Conservation (phyloP, 2,797 vertebrate species). For the Crenuchus spilurus region DNA sequence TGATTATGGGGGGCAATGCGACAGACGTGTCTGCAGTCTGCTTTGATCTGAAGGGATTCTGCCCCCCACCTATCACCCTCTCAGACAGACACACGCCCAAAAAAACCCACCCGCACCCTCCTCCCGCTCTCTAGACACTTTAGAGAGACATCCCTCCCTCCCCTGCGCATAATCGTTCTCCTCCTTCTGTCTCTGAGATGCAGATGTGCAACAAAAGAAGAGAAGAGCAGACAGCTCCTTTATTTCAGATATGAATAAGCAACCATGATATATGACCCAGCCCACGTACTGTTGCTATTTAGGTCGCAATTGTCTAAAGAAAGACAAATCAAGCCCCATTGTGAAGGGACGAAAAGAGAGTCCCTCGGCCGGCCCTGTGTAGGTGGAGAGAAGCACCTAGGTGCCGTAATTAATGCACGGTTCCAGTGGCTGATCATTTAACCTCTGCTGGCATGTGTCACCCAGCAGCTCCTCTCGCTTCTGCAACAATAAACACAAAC, state of each 20-base stretch:
- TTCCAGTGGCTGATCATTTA: slow-evolving; percentile 59
- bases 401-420: slow-evolving; percentile 55
- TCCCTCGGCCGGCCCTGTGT: slow-evolving; percentile 36
- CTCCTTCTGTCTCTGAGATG: slow-evolving; percentile 26
- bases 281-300: slow-evolving; percentile 35
- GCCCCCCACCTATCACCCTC: slow-evolving; percentile 36
- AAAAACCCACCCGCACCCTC: slow-evolving; percentile 29
- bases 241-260: slow-evolving; percentile 41
- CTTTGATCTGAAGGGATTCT: slow-evolving; percentile 72
- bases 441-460: slow-evolving; percentile 49
- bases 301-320: slow-evolving; percentile 28
- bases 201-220: slow-evolving; percentile 33
- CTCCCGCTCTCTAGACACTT: slow-evolving; percentile 40
- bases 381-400: slow-evolving; percentile 45
- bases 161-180: slow-evolving; percentile 25
- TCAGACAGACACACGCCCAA: slow-evolving; percentile 23
- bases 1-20: slow-evolving; percentile 75
- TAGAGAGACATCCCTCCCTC: slow-evolving; percentile 54
- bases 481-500: slow-evolving; percentile 59
- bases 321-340: slow-evolving; percentile 30
- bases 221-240: slow-evolving; percentile 33
- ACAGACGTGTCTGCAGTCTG: slow-evolving; percentile 70
- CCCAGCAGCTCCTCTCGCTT: slow-evolving; percentile 53
- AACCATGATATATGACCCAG: slow-evolving; percentile 42
- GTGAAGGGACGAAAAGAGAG: neutral